Conservation (phyloP, 35 echinoderm and acorn worm genomes). For the Acanthaster planci region DNA sequence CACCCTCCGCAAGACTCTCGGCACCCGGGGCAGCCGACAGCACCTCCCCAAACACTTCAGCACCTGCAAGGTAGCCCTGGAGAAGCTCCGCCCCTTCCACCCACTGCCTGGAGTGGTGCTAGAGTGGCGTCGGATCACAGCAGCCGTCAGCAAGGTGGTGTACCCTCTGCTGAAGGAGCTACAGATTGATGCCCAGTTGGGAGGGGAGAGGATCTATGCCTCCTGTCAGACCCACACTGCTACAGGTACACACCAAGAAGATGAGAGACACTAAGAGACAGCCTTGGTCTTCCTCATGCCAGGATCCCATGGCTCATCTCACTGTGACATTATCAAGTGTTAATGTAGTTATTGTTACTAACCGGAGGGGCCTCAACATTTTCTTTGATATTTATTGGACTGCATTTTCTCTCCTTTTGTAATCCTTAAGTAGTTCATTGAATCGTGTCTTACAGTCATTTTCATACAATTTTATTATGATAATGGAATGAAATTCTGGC, state of each 20-base stretch:
- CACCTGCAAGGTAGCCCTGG: constrained; percentile 84
- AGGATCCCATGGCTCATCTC: no score
- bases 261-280: no score
- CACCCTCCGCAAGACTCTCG: constrained; percentile 59
- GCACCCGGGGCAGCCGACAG: constrained; percentile 69
- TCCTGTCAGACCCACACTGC: constrained; percentile 88
- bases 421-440: no score
- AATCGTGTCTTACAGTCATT: no score
- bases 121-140: constrained; percentile 82
- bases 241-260: constrained; percentile 93
- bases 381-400: no score
- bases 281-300: no score
- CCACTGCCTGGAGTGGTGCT: constrained; percentile 81
- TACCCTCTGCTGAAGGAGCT: constrained; percentile 94
- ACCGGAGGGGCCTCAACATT: no score
- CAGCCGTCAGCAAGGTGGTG: constrained; percentile 86
- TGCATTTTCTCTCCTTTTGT: no score
- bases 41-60: constrained; percentile 88
- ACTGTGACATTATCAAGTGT: no score
- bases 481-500: no score
- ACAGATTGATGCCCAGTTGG: constrained; percentile 46
- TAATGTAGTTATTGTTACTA: no score
- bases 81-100: constrained; percentile 88
- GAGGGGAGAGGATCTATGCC: constrained; percentile 72
- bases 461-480: no score